Base-by-base conservation (phyloP, 2,797 vertebrate genomes). In the Anabacerthia variegaticeps region DNA sequence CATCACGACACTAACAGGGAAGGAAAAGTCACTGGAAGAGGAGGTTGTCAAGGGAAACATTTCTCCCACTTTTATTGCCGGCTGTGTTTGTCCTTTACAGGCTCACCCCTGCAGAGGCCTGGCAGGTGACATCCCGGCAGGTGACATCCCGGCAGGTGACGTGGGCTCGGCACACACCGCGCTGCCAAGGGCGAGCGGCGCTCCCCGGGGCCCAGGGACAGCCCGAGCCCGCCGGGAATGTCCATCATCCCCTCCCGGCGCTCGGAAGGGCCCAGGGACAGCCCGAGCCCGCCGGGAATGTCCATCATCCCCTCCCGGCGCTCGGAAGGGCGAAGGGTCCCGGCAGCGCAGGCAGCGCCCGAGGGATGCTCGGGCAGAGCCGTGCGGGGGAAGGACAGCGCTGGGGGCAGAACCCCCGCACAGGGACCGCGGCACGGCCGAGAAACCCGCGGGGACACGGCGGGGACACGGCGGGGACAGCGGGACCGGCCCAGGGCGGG, bases 91-190 rank as follows among this genome's bases (percentile, higher is more conserved):
- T 54, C 91, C 90, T 69, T 75, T 61, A 51, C 2, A 10, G 15
- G 2, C 55, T n/a, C 55, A 7, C 7, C 68, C 75, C 82, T 39
- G 92, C 92, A 55, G 68, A 72, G 75, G 80, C 74, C 85, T 6
- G 81, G 75, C 93, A 82, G 95, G 93, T 80, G 91, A 83, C 90
- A 85, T 23, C 61, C 51, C 72, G 46, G 59, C 83, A 72, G 86
- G 90, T 83, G 86, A 84, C 82, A 73, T 23, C 61, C 51, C 72
- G 46, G 59, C 83, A 72, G 86, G 86, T 83, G 86, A 84, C 82
- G 73, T 5, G 48, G 11, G 72, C 68, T 37, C 24, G 39, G 73
- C 48, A 39, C 72, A 10, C 76, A 41, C 67, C 49, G 49, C 62
- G 27, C 76, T 11, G 71, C 28, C 52, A 44, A 79, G 54, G 67